These are phyloP conservation scores for Drosophila sproati DNA, from an alignment of 1,140 invertebrate genomes.

Conservation along the genomic window DNA sequence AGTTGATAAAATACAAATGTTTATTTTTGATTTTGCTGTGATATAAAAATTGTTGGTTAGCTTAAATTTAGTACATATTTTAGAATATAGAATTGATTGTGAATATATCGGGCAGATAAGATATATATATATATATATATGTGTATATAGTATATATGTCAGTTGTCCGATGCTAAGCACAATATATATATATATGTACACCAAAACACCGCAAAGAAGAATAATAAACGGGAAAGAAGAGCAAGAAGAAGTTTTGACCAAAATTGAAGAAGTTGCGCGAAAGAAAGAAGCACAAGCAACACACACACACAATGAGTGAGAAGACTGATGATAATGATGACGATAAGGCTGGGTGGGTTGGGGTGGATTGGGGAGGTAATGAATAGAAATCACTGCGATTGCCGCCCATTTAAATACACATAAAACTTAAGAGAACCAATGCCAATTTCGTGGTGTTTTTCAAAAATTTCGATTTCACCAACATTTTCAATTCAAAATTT, in stretches of 20 bases:
- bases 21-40: conserved; percentile 47
- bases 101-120: no score
- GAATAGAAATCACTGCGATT: conserved; percentile 41
- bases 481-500: conserved; percentile 34
- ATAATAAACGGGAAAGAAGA: conserved; percentile 11
- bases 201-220: conserved; percentile 35
- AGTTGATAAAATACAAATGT: conserved; percentile 12
- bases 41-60: conserved; percentile 64
- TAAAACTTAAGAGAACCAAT: conserved; percentile 60
- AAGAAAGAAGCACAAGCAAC: conserved; percentile 7
- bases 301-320: conserved; percentile 10
- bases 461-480: conserved; percentile 28
- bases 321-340: neutral
- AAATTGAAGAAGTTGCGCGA: neutral
- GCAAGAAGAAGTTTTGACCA: conserved; percentile 2
- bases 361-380: neutral
- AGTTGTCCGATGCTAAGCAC: neutral
- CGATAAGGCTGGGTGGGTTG: neutral
- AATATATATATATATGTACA: conserved; percentile 6
- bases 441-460: conserved; percentile 73
- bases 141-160: no score
- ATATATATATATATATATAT: neutral
- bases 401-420: conserved; percentile 6
- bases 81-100: conserved; percentile 45
- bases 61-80: conserved; percentile 68